Base-by-base conservation (phyloP, 2,113 vertebrate species). In the Eupsittula cactorum region DNA sequence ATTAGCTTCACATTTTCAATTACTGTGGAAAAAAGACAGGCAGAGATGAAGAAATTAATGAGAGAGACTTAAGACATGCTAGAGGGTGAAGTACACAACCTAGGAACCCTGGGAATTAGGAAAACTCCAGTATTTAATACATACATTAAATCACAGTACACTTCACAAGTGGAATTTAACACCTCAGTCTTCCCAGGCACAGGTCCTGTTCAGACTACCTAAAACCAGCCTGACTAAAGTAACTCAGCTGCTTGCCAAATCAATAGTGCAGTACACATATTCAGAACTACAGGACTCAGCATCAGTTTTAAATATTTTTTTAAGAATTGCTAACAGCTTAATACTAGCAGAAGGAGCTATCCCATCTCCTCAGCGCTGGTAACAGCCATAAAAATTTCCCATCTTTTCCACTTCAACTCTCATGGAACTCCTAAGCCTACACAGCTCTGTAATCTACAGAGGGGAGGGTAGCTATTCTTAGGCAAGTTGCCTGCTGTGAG, bases 291-390 rank as follows among this genome's bases (percentile, higher is more conserved):
- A 53, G 37, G 41, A 55, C 21, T 42, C 13, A 2, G 15, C 5
- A 33, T 10, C 8, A 18, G 41, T 28, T 37, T 49, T 13, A 88
- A 93, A 5, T 33, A 64, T 3, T 82, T 73, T 1, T 55, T 76
- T n/a, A 50, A 39, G 39, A 93, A 86, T 4, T 35, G 7, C 9
- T n/a, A 16, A 65, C 28, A 70, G 41, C 49, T 44, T 46, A 44
- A n/a, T 23, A 76, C 35, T 11, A 57, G 44, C 35, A 65, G 49
- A 68, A 79, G 33, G 11, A 35, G 33, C 24, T 37, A 49, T 55
- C 29, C 13, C 33, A 49, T 20, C 53, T 55, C n/a, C 35, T 23
- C 44, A 17, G 28, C 0, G 1, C 1, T 37, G 21, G 9, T 6
- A 63, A 53, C 1, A 2, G 10, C 13, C 47, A 35, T 3, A 67